Evolutionary conservation across 2,888 invertebrate genomes (phyloP).

Genomic region (Ochropacha duplaris): DNA sequence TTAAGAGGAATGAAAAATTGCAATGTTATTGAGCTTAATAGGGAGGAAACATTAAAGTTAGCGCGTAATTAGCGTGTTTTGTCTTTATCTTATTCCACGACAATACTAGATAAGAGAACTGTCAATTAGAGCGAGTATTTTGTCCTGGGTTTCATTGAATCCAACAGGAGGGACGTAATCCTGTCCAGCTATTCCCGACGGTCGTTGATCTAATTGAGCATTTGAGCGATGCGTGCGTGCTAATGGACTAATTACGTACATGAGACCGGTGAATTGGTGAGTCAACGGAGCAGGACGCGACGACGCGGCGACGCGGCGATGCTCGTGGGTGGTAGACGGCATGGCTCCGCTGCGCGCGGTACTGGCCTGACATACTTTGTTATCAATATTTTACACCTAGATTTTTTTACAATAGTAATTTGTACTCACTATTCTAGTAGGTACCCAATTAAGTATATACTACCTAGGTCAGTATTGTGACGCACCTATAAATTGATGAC

Average conservation of each 20-base stretch:
- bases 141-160: conserved; percentile 57
- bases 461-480: not conserved
- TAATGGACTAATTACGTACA: conserved; percentile 79
- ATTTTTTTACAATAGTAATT: not conserved
- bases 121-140: conserved; percentile 52
- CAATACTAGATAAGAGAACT: conserved; percentile 30
- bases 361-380: conserved; percentile 42
- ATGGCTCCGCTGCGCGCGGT: conserved; percentile 61
- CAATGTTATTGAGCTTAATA: conserved; percentile 1
- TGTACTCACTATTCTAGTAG: not conserved
- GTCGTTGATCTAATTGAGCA: conserved; percentile 80
- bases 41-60: not conserved
- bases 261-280: conserved; percentile 75
- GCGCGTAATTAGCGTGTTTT: not conserved
- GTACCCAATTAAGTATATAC: not conserved
- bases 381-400: conserved; percentile 33
- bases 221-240: conserved; percentile 80
- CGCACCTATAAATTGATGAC: not conserved
- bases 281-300: conserved; percentile 70
- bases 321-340: conserved; percentile 80
- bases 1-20: not conserved
- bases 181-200: conserved; percentile 66
- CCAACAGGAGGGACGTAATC: conserved; percentile 63
- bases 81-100: conserved; percentile 3
- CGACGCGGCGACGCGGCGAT: conserved; percentile 56